These are phyloP conservation scores for Oegoconia quadripuncta DNA, from an alignment of 2,888 invertebrate species.

Conservation along the genomic window DNA sequence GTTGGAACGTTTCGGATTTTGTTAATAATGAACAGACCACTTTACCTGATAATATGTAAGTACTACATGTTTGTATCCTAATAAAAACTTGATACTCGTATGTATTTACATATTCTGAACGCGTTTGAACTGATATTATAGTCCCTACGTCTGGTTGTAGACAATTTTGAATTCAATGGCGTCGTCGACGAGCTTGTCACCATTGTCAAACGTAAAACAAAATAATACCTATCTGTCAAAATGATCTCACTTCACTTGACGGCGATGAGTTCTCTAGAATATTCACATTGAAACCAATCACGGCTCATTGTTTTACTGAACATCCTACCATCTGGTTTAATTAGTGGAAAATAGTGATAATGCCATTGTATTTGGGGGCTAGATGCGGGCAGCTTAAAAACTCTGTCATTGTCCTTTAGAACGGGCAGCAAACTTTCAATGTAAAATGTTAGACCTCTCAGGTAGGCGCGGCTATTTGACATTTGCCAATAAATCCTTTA, in stretches of 20 bases:
- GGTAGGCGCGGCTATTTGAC: no score
- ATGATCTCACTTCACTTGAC: not conserved
- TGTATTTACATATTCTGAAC: no score
- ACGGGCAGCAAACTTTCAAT: no score
- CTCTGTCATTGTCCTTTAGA: no score
- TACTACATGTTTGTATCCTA: not conserved
- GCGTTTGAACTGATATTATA: not conserved
- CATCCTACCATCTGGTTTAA: no score
- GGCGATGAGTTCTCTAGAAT: not conserved
- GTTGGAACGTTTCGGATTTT: slow-evolving; percentile 11
- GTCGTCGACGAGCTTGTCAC: not conserved
- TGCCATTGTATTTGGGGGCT: no score
- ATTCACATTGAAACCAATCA: slow-evolving; percentile 2
- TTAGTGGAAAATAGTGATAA: no score
- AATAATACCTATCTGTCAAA: slow-evolving; percentile 1
- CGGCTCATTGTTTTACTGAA: no score
- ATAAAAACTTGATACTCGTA: no score
- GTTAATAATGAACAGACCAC: not conserved
- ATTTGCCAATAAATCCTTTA: no score
- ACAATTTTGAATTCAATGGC: slow-evolving; percentile 6
- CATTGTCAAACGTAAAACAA: slow-evolving; percentile 6
- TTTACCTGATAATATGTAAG: not conserved
- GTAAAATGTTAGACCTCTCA: no score
- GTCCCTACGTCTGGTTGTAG: slow-evolving; percentile 4
- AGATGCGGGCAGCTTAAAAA: no score